A percentile compares a stretch with the other conserved stretches of the same genome.
Conservation (phyloP, 1,140 invertebrate genomes). For the Pentalonia nigronervosa region DNA sequence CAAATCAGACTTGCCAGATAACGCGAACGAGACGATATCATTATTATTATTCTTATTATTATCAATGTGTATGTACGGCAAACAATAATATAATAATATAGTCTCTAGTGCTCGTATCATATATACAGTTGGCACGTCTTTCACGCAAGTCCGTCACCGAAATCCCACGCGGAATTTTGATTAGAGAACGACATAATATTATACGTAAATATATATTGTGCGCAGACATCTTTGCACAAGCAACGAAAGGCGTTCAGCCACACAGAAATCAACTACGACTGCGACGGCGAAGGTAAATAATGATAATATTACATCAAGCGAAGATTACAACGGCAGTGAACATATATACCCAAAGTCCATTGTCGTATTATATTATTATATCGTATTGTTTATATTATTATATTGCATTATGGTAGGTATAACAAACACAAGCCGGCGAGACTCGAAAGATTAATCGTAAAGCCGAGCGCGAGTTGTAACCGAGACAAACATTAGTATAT, state of each 20-base stretch:
- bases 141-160: neutral
- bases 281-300: neutral
- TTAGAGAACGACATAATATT: neutral
- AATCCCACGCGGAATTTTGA: neutral
- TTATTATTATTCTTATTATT: neutral
- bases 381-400: neutral
- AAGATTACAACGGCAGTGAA: neutral
- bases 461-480: neutral
- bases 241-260: neutral
- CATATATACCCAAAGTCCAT: neutral
- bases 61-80: neutral
- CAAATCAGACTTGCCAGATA: neutral
- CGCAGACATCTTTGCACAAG: neutral
- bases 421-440: neutral
- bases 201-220: neutral
- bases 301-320: constrained; percentile 16
- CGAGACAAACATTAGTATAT: neutral
- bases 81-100: neutral
- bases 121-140: neutral
- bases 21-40: neutral
- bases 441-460: neutral
- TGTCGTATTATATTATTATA: neutral
- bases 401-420: neutral
- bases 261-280: neutral
- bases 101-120: neutral